phyloP scores from a whole-genome alignment of 2,888 invertebrate genomes.

The Drosophila mettleri region DNA sequence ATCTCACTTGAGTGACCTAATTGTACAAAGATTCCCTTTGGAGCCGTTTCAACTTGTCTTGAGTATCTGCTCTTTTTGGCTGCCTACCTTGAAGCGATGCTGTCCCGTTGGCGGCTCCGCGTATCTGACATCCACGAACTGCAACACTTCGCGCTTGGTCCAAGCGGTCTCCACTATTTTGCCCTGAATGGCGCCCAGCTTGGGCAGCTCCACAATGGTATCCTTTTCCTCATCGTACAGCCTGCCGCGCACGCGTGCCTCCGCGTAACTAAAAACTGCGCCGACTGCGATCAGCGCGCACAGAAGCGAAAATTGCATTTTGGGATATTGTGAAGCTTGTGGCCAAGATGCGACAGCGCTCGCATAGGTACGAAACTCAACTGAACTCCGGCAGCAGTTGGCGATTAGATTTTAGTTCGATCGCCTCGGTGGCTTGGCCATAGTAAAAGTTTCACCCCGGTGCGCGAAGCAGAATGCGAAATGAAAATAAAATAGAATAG shows the following conservation, averaged over 20 bases:
- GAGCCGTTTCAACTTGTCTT: too few species aligned
- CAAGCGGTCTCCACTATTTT: slow-evolving; percentile 80
- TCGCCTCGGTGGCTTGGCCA: slow-evolving; percentile 35
- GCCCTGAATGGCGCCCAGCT: slow-evolving; percentile 79
- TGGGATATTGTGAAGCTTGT: slow-evolving; percentile 3
- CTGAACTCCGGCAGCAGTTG: slow-evolving; percentile 45
- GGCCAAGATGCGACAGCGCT: slow-evolving; percentile 41
- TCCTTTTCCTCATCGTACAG: slow-evolving; percentile 75
- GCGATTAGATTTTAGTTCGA: slow-evolving; percentile 53
- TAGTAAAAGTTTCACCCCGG: slow-evolving; percentile 65
- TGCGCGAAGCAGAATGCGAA: slow-evolving; percentile 44
- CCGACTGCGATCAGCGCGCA: slow-evolving; percentile 5
- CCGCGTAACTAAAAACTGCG: slow-evolving; percentile 5
- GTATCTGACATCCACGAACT: slow-evolving; percentile 83
- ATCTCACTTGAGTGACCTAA: neutral
- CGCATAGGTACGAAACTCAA: slow-evolving; percentile 55
- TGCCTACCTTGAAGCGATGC: slow-evolving; percentile 82
- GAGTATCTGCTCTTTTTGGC: neutral
- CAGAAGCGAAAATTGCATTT: slow-evolving; percentile 43
- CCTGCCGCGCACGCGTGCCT: slow-evolving; percentile 39
- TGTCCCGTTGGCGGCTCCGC: slow-evolving; percentile 82
- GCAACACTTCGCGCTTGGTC: slow-evolving; percentile 79
- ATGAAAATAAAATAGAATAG: slow-evolving; percentile 49
- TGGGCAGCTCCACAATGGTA: slow-evolving; percentile 79
- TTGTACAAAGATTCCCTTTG: neutral